These are phyloP conservation scores for Euclidia mi DNA, from an alignment of 2,888 invertebrate genomes.

Conservation along the genomic window DNA sequence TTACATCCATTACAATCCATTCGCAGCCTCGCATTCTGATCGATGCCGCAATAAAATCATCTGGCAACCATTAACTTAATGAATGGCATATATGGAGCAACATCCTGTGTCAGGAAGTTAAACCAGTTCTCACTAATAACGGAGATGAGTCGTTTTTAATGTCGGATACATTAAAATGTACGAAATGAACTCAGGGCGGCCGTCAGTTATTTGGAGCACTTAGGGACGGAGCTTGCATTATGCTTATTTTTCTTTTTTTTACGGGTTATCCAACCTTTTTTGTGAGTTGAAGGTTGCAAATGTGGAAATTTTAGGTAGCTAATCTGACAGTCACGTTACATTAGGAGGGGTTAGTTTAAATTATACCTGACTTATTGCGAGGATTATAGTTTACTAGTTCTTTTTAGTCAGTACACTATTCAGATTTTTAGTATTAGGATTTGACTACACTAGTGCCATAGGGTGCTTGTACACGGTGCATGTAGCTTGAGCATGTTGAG, in stretches of 20 bases:
- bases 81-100: slow-evolving; percentile 86
- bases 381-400: too few species aligned
- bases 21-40: slow-evolving; percentile 54
- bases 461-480: too few species aligned
- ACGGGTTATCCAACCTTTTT: too few species aligned
- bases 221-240: slow-evolving; percentile 4
- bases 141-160: slow-evolving; percentile 76
- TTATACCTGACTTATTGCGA: too few species aligned
- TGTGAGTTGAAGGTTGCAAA: too few species aligned
- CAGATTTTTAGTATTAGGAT: too few species aligned
- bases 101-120: slow-evolving; percentile 85
- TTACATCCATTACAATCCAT: slow-evolving; percentile 54
- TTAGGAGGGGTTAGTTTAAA: too few species aligned
- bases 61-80: slow-evolving; percentile 80
- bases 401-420: too few species aligned
- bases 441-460: too few species aligned
- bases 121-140: slow-evolving; percentile 83
- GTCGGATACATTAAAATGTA: slow-evolving; percentile 55
- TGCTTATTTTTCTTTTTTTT: slow-evolving; percentile 3
- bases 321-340: too few species aligned
- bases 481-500: too few species aligned
- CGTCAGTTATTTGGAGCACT: slow-evolving; percentile 15
- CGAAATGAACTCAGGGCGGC: slow-evolving; percentile 29
- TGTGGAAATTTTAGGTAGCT: too few species aligned
- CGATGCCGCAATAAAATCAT: slow-evolving; percentile 79